Base-by-base conservation (phyloP, 30 jellyfish, hydroid and myxozoan genomes). In the Hydractinia echinata region DNA sequence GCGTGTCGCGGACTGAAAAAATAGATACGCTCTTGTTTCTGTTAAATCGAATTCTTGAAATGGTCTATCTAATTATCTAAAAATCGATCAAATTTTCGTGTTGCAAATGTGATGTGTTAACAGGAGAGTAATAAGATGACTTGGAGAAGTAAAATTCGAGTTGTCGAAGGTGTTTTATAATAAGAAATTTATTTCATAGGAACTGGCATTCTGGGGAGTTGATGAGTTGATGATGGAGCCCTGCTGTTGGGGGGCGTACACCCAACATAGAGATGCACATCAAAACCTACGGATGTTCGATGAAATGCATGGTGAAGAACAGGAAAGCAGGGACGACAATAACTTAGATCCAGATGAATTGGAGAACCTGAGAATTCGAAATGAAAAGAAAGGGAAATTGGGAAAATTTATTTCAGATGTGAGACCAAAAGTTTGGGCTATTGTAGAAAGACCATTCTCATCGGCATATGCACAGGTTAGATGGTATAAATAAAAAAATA, bases 171-270 rank as follows among this genome's bases (percentile, higher is more conserved):
- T 30, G 44, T 30, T 0, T 30, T 30, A 30, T 30, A 1, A 30
- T 30, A 30, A 30, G 44, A 2, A 0, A 30, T 30, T 30, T 30
- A 30, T 30, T 30, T 30, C 49, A 9, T 87, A 93, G 88, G 99
- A 93, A 79, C 84, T 93, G 55, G 96, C 95, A 10, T 93, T 93
- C 76, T 93, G 99, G 99, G 99, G 99, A 19, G 85, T 93, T 5
- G 99, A 93, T 60, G 99, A 93, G 85, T 83, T 84, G 71, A 95
- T 87, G 89, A 93, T 93, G 99, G 99, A 93, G 86, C 99, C 99
- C 0, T 93, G 99, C 64, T 93, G 99, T 82, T 93, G 99, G 99
- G 96, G 96, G 6, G 86, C 93, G 15, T 93, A 93, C 85, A 93
- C 95, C 5, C 96, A 93, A 50, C 99, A 93, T 79, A 84, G 99